phyloP scores from a whole-genome alignment of 2,888 invertebrate species.

The Drosophila histrio region DNA sequence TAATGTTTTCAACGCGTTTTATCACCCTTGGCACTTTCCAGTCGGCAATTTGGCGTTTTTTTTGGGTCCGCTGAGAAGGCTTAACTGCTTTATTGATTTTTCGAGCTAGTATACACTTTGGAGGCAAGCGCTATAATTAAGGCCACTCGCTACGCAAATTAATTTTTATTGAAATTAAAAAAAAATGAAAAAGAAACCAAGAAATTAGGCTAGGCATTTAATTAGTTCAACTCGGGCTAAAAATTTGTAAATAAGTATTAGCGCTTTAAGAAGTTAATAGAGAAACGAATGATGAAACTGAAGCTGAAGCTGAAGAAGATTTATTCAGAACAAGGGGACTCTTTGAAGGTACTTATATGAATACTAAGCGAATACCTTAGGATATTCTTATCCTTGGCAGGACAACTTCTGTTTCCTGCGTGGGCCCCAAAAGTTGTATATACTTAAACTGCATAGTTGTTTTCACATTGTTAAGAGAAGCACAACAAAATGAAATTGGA shows the following conservation, averaged over 20 bases:
- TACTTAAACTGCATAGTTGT: conserved; percentile 24
- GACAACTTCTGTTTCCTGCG: neutral
- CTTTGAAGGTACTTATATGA: conserved; percentile 7
- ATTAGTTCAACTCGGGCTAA: conserved; percentile 26
- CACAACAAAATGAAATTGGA: conserved; percentile 55
- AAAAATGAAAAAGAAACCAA: conserved; percentile 16
- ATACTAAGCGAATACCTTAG: conserved; percentile 5
- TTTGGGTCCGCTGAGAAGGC: conserved; percentile 30
- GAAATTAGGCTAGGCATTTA: conserved; percentile 19
- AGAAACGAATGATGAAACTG: conserved; percentile 12
- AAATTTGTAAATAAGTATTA: neutral
- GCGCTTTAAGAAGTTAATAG: conserved; percentile 12
- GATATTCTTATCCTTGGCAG: neutral
- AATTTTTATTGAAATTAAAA: conserved; percentile 69
- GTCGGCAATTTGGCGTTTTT: conserved; percentile 12
- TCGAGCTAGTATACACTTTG: conserved; percentile 17
- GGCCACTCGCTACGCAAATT: conserved; percentile 60
- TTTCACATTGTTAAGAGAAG: conserved; percentile 28
- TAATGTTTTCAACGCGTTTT: conserved; percentile 40
- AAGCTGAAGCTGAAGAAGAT: neutral
- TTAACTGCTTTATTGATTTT: conserved; percentile 48
- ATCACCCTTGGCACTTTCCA: conserved; percentile 46
- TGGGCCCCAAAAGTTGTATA: neutral
- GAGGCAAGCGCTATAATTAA: conserved; percentile 60
- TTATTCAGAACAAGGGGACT: neutral